A percentile compares a stretch with the other conserved stretches of the same genome.
Evolutionary conservation across 2,888 invertebrate species (phyloP).

Genomic region (Dysmachus trigonus): DNA sequence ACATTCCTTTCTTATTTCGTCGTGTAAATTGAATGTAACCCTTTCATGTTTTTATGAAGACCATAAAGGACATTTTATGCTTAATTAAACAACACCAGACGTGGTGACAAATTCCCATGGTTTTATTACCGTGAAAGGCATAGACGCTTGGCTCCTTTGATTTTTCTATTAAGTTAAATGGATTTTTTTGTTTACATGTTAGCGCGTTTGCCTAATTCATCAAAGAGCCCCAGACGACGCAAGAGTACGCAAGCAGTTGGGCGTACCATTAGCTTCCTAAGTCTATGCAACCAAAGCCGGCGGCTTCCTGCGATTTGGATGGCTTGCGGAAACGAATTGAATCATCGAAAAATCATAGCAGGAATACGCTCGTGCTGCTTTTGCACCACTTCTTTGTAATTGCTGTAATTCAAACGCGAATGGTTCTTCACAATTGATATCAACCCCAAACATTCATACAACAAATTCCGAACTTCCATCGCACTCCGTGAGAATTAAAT

Average conservation of each 20-base stretch:
- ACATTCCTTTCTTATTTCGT: neutral
- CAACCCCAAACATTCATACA: neutral
- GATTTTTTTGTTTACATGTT: slow-evolving; percentile 8
- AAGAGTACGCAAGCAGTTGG: neutral
- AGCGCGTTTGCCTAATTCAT: slow-evolving; percentile 6
- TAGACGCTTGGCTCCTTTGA: neutral
- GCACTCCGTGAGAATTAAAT: neutral
- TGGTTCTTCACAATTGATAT: neutral
- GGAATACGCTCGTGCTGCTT: neutral
- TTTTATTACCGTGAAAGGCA: neutral
- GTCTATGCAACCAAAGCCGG: neutral
- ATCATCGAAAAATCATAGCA: neutral
- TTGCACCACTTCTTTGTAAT: neutral
- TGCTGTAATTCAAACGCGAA: neutral
- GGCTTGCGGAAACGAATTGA: neutral
- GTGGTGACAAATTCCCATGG: slow-evolving; percentile 36
- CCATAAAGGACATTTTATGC: neutral
- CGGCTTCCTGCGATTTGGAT: neutral
- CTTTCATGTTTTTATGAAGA: neutral
- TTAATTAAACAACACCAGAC: neutral
- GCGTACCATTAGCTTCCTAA: neutral
- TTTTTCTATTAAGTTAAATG: neutral
- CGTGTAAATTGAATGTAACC: neutral
- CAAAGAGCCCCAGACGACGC: neutral
- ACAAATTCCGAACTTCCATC: neutral